Conservation (phyloP, 2,888 invertebrate species). For the Tineola bisselliella region DNA sequence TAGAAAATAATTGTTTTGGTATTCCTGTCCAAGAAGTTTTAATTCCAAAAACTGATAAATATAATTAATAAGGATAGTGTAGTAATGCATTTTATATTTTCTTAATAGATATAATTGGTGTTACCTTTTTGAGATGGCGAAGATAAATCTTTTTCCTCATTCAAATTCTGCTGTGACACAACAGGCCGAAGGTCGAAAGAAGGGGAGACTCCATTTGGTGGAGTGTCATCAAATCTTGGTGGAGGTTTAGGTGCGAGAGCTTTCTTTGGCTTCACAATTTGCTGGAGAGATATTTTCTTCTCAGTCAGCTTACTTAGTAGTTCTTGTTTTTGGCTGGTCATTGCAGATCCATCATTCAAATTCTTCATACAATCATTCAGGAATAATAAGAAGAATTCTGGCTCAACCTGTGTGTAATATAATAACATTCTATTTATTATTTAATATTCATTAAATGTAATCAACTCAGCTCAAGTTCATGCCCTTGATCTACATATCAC, state of each 20-base stretch:
- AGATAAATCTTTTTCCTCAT: slow-evolving; percentile 23
- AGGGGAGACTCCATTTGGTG: slow-evolving; percentile 58
- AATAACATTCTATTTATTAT: no score
- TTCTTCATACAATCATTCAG: slow-evolving; percentile 75
- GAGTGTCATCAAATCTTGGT: slow-evolving; percentile 47
- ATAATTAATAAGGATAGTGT: no score
- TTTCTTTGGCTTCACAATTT: slow-evolving; percentile 45
- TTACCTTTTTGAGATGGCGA: no score
- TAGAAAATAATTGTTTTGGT: no score
- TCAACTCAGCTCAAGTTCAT: no score
- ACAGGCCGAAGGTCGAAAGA: slow-evolving; percentile 56
- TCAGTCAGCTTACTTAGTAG: slow-evolving; percentile 71
- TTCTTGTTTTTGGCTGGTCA: slow-evolving; percentile 69
- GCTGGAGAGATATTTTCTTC: slow-evolving; percentile 70
- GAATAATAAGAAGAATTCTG: slow-evolving; percentile 77
- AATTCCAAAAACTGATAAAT: no score
- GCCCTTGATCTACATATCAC: no score
- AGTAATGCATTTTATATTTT: no score
- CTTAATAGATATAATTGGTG: no score
- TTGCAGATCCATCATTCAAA: slow-evolving; percentile 50
- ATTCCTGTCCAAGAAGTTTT: no score
- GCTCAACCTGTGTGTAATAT: slow-evolving; percentile 73
- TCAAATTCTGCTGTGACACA: slow-evolving; percentile 55
- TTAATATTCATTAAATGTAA: no score
- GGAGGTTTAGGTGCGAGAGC: slow-evolving; percentile 53